Evolutionary conservation across 2,113 vertebrate genomes (phyloP).

Genomic region (Aepyceros melampus): DNA sequence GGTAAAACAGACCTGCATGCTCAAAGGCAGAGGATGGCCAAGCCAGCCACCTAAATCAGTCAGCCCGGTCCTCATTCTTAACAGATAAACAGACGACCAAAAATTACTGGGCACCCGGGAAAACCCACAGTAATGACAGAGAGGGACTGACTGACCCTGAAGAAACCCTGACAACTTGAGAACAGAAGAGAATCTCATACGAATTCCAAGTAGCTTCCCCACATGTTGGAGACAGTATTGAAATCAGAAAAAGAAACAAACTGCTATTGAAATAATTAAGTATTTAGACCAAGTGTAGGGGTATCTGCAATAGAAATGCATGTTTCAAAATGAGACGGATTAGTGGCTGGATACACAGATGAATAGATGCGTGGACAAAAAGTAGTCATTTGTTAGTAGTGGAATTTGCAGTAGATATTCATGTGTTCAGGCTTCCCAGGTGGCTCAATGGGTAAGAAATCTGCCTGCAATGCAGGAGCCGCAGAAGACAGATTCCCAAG

Average conservation of each 20-base stretch:
- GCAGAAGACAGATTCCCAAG: neutral
- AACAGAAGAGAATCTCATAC: neutral
- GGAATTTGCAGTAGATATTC: neutral
- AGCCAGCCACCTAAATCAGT: neutral
- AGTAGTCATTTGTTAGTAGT: rapidly evolving
- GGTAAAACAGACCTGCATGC: neutral
- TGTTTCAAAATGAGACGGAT: neutral
- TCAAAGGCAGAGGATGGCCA: neutral
- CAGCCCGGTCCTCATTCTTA: neutral
- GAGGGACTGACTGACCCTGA: no score
- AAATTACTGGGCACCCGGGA: neutral
- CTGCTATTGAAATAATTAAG: neutral
- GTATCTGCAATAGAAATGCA: neutral
- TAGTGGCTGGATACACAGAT: rapidly evolving
- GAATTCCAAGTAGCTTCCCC: neutral
- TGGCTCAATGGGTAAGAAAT: neutral
- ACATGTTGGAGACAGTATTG: neutral
- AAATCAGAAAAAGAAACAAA: neutral
- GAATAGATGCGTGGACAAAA: neutral
- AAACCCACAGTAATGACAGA: neutral
- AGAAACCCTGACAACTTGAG: neutral
- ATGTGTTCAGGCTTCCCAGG: neutral
- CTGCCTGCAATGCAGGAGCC: neutral
- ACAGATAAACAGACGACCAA: neutral
- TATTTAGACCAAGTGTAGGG: neutral